Percentiles rank a stretch among this genome's conserved stretches.
Conservation (phyloP, 2,888 invertebrate species). For the Tethea ocularis region DNA sequence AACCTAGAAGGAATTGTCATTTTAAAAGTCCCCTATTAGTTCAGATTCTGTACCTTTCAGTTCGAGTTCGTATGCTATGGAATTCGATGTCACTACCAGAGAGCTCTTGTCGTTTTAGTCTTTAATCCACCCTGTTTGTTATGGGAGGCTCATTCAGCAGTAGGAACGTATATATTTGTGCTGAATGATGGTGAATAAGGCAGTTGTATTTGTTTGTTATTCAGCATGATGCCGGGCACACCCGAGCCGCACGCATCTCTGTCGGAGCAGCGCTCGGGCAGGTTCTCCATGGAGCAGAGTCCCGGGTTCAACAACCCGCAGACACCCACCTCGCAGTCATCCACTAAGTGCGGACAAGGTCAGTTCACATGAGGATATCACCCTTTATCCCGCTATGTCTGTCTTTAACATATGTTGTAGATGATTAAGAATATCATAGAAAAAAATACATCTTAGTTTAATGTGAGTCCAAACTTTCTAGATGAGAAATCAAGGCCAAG, state of each 20-base stretch:
- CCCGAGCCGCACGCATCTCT: conserved; percentile 75
- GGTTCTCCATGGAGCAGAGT: conserved; percentile 80
- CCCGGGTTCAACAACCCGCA: conserved; percentile 81
- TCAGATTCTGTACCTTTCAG: no score
- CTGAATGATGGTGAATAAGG: no score
- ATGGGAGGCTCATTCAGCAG: no score
- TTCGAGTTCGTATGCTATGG: no score
- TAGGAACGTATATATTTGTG: no score
- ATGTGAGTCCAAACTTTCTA: conserved; percentile 27
- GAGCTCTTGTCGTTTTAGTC: no score
- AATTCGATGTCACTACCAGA: no score
- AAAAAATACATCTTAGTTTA: not conserved
- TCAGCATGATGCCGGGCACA: conserved; percentile 81
- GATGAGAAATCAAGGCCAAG: conserved; percentile 81
- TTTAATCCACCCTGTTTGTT: no score
- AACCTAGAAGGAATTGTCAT: no score
- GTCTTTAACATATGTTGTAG: no score
- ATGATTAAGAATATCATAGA: no score
- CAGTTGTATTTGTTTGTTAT: conserved; percentile 9
- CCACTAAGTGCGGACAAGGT: conserved; percentile 67
- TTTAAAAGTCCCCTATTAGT: no score
- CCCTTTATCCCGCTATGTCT: not conserved
- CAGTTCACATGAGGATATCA: not conserved
- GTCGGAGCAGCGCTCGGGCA: conserved; percentile 71
- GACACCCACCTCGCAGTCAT: conserved; percentile 69